Conservation (phyloP, 23 tunicate genomes). For the Phallusia fumigata region DNA sequence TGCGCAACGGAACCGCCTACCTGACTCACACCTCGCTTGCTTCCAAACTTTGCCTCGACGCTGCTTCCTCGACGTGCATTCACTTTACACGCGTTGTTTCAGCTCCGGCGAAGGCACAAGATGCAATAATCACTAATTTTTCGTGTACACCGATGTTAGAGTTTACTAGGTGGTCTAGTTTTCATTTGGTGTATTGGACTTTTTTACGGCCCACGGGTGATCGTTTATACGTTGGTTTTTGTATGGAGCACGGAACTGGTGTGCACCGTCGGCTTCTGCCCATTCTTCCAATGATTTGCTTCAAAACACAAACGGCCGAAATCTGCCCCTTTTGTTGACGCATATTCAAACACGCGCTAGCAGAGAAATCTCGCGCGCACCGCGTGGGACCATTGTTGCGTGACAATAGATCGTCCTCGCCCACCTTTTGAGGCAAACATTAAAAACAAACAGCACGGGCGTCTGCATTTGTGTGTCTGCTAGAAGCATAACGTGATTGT, state of each 20-base stretch:
- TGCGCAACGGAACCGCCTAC: slow-evolving; percentile 14
- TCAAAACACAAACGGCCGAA: slow-evolving; percentile 6
- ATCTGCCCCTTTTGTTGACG: slow-evolving; percentile 3
- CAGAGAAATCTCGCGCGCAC: slow-evolving; percentile 16
- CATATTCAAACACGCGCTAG: slow-evolving; percentile 11
- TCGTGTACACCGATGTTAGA: too few species aligned
- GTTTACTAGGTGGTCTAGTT: too few species aligned
- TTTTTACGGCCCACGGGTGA: too few species aligned
- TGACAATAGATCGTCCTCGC: not conserved
- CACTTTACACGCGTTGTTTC: not conserved
- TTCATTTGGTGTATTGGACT: too few species aligned
- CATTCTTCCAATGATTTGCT: not conserved
- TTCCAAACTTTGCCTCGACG: not conserved
- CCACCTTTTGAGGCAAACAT: slow-evolving; percentile 24
- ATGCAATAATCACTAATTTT: too few species aligned
- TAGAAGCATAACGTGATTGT: slow-evolving; percentile 4
- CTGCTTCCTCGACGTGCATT: not conserved
- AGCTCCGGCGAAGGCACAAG: too few species aligned
- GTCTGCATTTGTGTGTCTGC: slow-evolving; percentile 14
- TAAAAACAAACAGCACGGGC: slow-evolving; percentile 14
- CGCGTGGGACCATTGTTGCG: slow-evolving; percentile 21
- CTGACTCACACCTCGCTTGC: slow-evolving; percentile 7
- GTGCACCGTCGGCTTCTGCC: not conserved
- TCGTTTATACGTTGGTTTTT: too few species aligned
- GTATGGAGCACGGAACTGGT: too few species aligned